Conservation (phyloP, 53 echinoderm and acorn worm genomes). For the Temnopleurus reevesii region DNA sequence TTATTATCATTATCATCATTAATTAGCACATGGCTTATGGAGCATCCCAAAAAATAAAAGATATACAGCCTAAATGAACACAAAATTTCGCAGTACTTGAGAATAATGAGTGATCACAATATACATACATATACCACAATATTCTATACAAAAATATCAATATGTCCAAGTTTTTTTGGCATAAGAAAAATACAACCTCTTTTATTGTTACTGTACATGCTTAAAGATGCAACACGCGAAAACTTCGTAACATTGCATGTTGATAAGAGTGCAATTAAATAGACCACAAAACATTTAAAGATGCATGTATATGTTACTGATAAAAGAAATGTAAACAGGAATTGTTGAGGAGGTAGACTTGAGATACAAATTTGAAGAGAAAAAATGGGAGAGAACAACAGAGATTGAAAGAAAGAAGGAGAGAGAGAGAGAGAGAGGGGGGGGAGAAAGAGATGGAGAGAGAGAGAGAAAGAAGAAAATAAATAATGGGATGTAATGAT, state of each 20-base stretch:
- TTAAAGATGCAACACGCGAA: not conserved
- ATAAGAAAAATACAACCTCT: slow-evolving; percentile 44
- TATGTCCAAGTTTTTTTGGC: slow-evolving; percentile 22
- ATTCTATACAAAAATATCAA: slow-evolving; percentile 43
- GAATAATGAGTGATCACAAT: slow-evolving; percentile 15
- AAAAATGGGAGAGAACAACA: not conserved
- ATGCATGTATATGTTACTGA: not conserved
- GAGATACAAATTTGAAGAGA: too few relatives aligned
- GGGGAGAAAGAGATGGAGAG: not conserved
- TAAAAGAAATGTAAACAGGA: too few relatives aligned
- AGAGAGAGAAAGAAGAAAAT: not conserved
- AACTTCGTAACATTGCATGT: too few relatives aligned
- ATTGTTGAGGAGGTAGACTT: too few relatives aligned
- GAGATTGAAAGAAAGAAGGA: not conserved
- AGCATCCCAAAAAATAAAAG: too few relatives aligned
- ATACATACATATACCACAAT: slow-evolving; percentile 18
- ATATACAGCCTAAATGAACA: not conserved
- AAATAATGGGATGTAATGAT: not conserved
- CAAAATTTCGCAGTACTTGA: not conserved
- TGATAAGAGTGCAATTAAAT: not conserved
- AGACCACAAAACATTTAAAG: not conserved
- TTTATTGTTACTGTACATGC: not conserved
- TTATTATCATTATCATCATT: too few relatives aligned
- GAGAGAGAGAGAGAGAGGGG: not conserved
- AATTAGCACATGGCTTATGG: too few relatives aligned